Evolutionary conservation across 2,888 invertebrate genomes (phyloP).

Genomic region (Anoncus sp.): DNA sequence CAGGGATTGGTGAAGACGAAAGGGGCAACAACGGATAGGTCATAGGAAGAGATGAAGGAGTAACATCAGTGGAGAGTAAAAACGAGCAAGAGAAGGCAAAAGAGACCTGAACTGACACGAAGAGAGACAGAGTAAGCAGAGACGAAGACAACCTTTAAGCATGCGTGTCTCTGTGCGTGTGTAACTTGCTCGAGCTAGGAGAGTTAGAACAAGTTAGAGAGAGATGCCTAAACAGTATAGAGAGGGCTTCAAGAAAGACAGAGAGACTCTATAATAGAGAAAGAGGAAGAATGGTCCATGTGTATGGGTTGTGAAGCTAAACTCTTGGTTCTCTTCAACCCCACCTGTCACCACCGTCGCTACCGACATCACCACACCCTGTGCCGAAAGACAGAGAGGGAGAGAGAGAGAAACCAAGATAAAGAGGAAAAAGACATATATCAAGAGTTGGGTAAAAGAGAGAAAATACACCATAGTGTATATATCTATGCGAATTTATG

Average conservation of each 20-base stretch:
- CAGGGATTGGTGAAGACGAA: conserved; percentile 62
- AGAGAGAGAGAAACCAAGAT: conserved; percentile 46
- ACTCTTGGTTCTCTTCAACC: conserved; percentile 56
- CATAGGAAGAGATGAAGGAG: conserved; percentile 50
- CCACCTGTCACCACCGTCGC: conserved; percentile 61
- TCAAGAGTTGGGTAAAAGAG: conserved; percentile 29
- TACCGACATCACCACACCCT: conserved; percentile 63
- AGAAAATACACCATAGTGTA: conserved; percentile 28
- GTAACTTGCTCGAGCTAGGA: background rate
- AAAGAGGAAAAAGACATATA: conserved; percentile 3
- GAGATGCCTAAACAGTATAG: conserved; percentile 14
- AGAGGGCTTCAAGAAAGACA: conserved; percentile 32
- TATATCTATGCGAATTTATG: background rate
- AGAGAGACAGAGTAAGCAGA: conserved; percentile 11
- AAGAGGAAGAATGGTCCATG: conserved; percentile 23
- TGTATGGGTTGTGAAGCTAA: conserved; percentile 27
- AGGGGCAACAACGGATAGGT: conserved; percentile 57
- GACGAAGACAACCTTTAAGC: background rate
- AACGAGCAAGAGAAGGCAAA: background rate
- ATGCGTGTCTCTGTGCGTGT: conserved; percentile 23
- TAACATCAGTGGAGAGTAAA: conserved; percentile 30
- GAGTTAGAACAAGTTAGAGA: background rate
- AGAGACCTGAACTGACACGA: background rate
- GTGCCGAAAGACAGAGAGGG: conserved; percentile 33
- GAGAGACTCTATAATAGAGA: conserved; percentile 52